These are phyloP conservation scores for Sclerurus mexicanus DNA, from an alignment of 2,113 vertebrate species.

Conservation along the genomic window DNA sequence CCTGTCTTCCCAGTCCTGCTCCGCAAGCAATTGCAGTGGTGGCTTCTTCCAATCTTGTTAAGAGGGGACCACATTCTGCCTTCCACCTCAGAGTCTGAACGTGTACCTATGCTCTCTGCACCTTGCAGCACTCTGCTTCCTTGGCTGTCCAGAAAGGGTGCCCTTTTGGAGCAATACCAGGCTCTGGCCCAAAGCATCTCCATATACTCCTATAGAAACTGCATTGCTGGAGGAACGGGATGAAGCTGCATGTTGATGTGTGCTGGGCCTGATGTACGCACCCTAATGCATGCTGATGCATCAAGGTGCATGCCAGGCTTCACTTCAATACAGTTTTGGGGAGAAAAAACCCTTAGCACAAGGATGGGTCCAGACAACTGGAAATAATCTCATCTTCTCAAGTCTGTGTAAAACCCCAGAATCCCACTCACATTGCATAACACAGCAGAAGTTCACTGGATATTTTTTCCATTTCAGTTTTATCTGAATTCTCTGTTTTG, in stretches of 20 bases:
- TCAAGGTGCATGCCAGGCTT: background rate
- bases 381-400: background rate
- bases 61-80: background rate
- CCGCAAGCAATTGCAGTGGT: fast-evolving
- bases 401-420: background rate
- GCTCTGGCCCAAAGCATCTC: background rate
- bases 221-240: background rate
- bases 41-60: background rate
- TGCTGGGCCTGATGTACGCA: background rate
- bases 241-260: background rate
- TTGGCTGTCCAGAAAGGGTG: fast-evolving
- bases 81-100: background rate
- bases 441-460: background rate
- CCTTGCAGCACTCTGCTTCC: background rate
- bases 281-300: background rate
- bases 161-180: background rate
- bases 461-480: background rate
- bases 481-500: background rate
- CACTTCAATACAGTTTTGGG: background rate
- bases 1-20: background rate
- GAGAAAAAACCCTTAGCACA: fast-evolving
- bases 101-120: background rate
- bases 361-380: background rate
- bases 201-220: background rate
- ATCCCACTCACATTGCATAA: background rate